Conservation (phyloP, 2,888 invertebrate species). For the Mactromeris polynyma region DNA sequence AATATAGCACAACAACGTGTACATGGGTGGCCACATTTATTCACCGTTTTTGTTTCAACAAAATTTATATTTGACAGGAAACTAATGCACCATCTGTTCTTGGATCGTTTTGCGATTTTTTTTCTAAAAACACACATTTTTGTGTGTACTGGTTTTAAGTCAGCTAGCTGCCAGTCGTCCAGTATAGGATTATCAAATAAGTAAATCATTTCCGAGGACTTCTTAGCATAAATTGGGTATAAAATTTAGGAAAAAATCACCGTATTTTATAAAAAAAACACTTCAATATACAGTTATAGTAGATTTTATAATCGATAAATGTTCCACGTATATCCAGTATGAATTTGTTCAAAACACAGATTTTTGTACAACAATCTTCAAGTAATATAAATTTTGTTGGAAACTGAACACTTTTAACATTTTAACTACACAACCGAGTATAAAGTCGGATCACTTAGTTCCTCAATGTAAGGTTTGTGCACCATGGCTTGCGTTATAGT, state of each 20-base stretch:
- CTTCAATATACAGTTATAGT: not conserved
- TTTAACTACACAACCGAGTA: conserved; percentile 70
- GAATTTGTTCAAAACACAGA: not conserved
- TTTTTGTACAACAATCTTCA: not conserved
- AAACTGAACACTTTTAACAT: conserved; percentile 17
- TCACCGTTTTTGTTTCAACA: conserved; percentile 9
- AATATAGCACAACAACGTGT: conserved; percentile 8
- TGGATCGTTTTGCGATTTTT: not conserved
- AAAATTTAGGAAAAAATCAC: not conserved
- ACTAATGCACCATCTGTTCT: not conserved
- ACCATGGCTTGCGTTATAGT: conserved; percentile 74
- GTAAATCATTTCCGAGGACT: too few species aligned
- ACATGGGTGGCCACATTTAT: conserved; percentile 15
- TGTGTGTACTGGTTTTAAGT: not conserved
- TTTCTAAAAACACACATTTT: not conserved
- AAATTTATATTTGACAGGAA: conserved; percentile 1
- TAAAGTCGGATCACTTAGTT: conserved; percentile 66
- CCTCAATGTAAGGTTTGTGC: conserved; percentile 72
- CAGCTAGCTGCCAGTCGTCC: not conserved
- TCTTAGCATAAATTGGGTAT: not conserved
- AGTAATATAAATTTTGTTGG: conserved; percentile 4
- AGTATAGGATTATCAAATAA: not conserved
- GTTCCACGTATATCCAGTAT: not conserved
- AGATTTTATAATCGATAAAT: not conserved
- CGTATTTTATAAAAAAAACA: not conserved